A percentile compares a stretch with the other conserved stretches of the same genome.
Conservation (phyloP, 2,797 vertebrate genomes). For the Alcedo quadribrachys region DNA sequence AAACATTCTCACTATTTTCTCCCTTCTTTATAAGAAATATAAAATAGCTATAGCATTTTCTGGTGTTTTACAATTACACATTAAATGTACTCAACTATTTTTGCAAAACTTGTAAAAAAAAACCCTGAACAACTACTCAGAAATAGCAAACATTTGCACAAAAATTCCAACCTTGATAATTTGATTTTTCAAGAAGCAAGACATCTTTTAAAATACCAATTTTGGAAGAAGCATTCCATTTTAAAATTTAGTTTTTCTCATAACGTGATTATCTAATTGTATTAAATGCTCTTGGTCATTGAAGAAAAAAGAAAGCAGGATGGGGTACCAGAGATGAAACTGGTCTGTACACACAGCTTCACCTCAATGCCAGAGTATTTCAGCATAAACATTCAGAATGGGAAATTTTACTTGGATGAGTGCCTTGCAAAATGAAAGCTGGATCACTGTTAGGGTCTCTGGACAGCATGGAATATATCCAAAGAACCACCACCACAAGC, state of each 20-base stretch:
- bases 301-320: neutral
- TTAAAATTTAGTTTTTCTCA: neutral
- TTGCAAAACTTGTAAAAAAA: neutral
- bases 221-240: neutral
- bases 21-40: neutral
- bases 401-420: neutral
- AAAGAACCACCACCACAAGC: neutral
- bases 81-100: neutral
- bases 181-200: neutral
- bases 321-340: neutral
- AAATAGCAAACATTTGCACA: neutral
- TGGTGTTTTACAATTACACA: neutral
- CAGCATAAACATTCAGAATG: neutral
- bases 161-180: neutral
- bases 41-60: neutral
- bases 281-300: constrained; percentile 16
- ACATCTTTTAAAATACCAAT: neutral
- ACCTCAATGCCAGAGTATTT: neutral
- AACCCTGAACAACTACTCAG: neutral
- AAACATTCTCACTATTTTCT: neutral
- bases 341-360: neutral
- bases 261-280: constrained; percentile 24
- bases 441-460: neutral
- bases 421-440: neutral
- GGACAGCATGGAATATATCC: neutral